Evolutionary conservation across 2,113 vertebrate species (phyloP).

Genomic region (Oryctolagus cuniculus): DNA sequence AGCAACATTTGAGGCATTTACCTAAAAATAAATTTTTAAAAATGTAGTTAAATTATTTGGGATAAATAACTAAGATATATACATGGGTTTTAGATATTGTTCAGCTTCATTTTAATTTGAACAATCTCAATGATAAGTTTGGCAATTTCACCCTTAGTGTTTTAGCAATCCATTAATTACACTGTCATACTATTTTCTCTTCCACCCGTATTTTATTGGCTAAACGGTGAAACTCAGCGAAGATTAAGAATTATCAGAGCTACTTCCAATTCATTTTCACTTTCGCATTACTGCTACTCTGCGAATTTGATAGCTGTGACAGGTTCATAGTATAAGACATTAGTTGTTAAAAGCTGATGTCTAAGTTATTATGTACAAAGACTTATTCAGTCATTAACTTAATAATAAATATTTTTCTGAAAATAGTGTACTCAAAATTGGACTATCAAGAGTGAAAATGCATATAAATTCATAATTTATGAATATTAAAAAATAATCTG

Average conservation of each 20-base stretch:
- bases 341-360: constrained; percentile 30
- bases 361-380: neutral
- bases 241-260: neutral
- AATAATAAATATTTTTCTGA: constrained; percentile 51
- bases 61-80: neutral
- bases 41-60: neutral
- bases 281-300: neutral
- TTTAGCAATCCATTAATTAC: constrained; percentile 27
- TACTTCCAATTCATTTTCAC: constrained; percentile 10
- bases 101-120: constrained; percentile 12
- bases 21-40: neutral
- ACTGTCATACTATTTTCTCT: neutral
- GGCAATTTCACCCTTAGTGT: neutral
- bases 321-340: constrained; percentile 15
- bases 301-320: neutral
- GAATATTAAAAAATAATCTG: constrained; percentile 19
- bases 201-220: neutral
- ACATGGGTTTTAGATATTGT: constrained; percentile 13
- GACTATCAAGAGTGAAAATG: constrained; percentile 26
- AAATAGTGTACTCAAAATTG: constrained; percentile 46
- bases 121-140: neutral
- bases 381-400: constrained; percentile 8
- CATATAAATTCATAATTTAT: constrained; percentile 47
- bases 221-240: neutral
- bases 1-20: neutral